Conservation (phyloP, 2,888 invertebrate genomes). For the Drosophila mimetica region DNA sequence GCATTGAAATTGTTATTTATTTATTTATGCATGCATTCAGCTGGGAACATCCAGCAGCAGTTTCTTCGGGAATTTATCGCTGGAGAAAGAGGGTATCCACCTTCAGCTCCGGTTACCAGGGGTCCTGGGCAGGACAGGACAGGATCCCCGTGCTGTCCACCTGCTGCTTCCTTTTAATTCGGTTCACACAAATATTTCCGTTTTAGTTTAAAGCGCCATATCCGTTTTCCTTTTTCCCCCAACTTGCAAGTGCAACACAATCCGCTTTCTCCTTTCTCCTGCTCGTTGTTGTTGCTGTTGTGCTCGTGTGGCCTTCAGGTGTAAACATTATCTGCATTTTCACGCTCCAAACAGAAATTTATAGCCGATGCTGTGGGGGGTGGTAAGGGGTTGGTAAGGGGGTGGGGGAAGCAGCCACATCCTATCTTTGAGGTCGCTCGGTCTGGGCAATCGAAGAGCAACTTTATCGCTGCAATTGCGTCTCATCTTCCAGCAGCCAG, state of each 20-base stretch:
- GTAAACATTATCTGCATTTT: slow-evolving; percentile 69
- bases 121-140: neutral
- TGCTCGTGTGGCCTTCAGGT: slow-evolving; percentile 59
- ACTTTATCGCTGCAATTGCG: slow-evolving; percentile 66
- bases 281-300: neutral
- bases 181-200: slow-evolving; percentile 52
- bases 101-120: slow-evolving; percentile 1
- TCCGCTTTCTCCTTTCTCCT: neutral
- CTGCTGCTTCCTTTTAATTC: slow-evolving; percentile 39
- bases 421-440: slow-evolving; percentile 21
- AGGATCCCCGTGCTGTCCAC: neutral
- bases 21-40: slow-evolving; percentile 57
- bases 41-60: neutral
- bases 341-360: slow-evolving; percentile 58
- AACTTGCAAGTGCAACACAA: neutral
- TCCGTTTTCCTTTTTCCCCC: slow-evolving; percentile 44
- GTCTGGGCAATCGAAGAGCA: slow-evolving; percentile 47
- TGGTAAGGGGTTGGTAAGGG: neutral
- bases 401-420: slow-evolving; percentile 2
- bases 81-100: neutral
- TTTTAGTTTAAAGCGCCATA: slow-evolving; percentile 57
- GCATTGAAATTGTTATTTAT: slow-evolving; percentile 52
- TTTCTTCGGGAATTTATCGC: slow-evolving; percentile 39
- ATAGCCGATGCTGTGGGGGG: slow-evolving; percentile 42
- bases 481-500: slow-evolving; percentile 65